Conservation (phyloP, 2,888 invertebrate species). For the Bursaphelenchus okinawaensis region DNA sequence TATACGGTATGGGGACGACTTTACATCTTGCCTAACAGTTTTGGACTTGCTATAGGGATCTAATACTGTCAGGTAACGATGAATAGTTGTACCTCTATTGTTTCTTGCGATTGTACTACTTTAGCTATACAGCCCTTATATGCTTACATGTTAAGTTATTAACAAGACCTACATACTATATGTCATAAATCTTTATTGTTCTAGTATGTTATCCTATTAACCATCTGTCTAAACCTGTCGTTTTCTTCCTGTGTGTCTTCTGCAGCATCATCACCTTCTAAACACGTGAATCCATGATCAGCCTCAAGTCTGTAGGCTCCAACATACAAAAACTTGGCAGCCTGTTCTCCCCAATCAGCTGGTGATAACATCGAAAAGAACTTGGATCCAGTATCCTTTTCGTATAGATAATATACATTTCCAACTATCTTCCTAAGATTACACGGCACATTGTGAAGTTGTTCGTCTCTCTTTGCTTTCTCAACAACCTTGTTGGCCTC, state of each 20-base stretch:
- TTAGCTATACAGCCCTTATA: too few species aligned
- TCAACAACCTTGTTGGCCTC: slow-evolving; percentile 51
- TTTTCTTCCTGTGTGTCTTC: not conserved
- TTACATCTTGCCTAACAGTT: not conserved
- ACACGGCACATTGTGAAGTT: slow-evolving; percentile 70
- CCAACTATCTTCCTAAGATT: slow-evolving; percentile 73
- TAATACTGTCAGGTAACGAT: not conserved
- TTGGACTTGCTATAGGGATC: not conserved
- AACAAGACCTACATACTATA: too few species aligned
- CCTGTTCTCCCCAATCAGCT: slow-evolving; percentile 68
- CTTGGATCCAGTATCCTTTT: slow-evolving; percentile 66
- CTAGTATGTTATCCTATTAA: not conserved
- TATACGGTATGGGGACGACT: too few species aligned
- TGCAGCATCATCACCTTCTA: slow-evolving; percentile 11
- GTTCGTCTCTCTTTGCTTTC: slow-evolving; percentile 65
- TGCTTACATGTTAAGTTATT: too few species aligned
- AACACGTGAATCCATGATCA: slow-evolving; percentile 69
- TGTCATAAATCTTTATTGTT: too few species aligned
- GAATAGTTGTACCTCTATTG: not conserved
- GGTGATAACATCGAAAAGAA: slow-evolving; percentile 74
- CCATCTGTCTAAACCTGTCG: not conserved
- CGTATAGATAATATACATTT: slow-evolving; percentile 70
- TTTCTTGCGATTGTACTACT: not conserved
- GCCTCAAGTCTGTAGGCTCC: slow-evolving; percentile 69
- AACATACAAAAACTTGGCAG: slow-evolving; percentile 65